Percentiles rank a stretch among this genome's conserved stretches.
These are phyloP conservation scores for Glyphotaelius pellucidus DNA, from an alignment of 2,888 invertebrate genomes.

Conservation along the genomic window DNA sequence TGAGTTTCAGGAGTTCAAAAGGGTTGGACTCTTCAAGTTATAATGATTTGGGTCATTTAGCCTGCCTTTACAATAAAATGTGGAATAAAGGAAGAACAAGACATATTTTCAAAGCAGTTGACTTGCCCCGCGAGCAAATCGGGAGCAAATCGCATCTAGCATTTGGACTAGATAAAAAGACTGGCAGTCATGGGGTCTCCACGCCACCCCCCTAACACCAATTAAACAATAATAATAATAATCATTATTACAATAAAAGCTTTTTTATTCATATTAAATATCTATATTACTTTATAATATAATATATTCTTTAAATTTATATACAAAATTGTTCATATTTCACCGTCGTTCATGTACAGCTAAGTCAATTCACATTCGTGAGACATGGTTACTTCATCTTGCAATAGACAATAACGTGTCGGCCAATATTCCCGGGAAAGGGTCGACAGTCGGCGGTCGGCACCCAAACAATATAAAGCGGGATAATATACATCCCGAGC, in stretches of 20 bases:
- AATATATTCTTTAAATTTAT: conserved; percentile 56
- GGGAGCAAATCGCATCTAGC: conserved; percentile 36
- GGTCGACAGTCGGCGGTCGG: not conserved
- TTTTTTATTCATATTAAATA: conserved; percentile 48
- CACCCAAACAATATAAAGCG: conserved; percentile 5
- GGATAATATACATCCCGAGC: conserved; percentile 9
- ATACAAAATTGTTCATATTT: conserved; percentile 58
- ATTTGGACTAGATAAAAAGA: conserved; percentile 45
- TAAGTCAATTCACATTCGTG: conserved; percentile 26
- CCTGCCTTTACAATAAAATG: not conserved
- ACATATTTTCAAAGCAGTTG: conserved; percentile 29
- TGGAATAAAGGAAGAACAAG: conserved; percentile 4
- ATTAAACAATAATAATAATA: conserved; percentile 49
- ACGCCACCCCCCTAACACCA: conserved; percentile 38
- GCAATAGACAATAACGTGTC: too few species aligned
- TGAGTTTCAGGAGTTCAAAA: not conserved
- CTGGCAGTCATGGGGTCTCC: conserved; percentile 24
- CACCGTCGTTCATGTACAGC: conserved; percentile 36
- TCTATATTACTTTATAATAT: conserved; percentile 56
- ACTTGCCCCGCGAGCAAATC: not conserved
- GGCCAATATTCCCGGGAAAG: not conserved
- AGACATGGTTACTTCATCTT: not conserved
- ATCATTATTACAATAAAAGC: conserved; percentile 40
- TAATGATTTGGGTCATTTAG: not conserved
- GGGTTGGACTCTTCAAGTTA: not conserved